A percentile compares a stretch with the other conserved stretches of the same genome.
These are phyloP conservation scores for Eupithecia vulgata DNA, from an alignment of 2,888 invertebrate species.

Conservation along the genomic window DNA sequence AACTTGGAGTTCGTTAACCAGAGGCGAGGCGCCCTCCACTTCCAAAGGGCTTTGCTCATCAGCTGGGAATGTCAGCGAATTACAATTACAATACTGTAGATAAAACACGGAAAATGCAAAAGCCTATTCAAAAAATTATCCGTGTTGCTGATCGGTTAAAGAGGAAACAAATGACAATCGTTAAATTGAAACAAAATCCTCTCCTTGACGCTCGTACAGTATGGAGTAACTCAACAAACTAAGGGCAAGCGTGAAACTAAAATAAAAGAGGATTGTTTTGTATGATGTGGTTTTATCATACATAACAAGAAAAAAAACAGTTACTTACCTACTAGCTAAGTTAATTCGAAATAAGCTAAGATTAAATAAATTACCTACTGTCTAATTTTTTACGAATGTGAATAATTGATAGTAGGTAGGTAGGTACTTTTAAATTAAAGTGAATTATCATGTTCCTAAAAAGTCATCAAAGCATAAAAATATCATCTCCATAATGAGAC, in stretches of 20 bases:
- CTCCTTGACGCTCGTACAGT: background rate
- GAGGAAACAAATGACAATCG: background rate
- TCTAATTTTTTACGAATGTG: background rate
- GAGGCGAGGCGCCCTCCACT: slow-evolving; percentile 46
- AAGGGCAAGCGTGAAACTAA: background rate
- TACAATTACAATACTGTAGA: background rate
- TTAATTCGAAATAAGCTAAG: background rate
- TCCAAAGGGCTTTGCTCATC: slow-evolving; percentile 33
- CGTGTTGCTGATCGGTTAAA: background rate
- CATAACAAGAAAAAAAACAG: too few species aligned
- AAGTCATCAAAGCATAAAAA: slow-evolving; percentile 10
- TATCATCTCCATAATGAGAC: slow-evolving; percentile 16
- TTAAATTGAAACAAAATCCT: background rate
- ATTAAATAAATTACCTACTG: background rate
- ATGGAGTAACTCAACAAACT: background rate
- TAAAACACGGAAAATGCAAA: background rate
- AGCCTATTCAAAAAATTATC: background rate
- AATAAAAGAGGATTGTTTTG: background rate
- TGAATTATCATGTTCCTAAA: slow-evolving; percentile 2
- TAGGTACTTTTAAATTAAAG: background rate
- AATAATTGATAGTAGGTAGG: background rate
- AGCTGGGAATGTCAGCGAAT: slow-evolving; percentile 25
- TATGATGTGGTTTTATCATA: background rate
- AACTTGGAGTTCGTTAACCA: slow-evolving; percentile 68
- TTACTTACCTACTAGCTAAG: too few species aligned